These are phyloP conservation scores for Papilio polyxenes DNA, from an alignment of 1,140 invertebrate genomes.

Conservation along the genomic window DNA sequence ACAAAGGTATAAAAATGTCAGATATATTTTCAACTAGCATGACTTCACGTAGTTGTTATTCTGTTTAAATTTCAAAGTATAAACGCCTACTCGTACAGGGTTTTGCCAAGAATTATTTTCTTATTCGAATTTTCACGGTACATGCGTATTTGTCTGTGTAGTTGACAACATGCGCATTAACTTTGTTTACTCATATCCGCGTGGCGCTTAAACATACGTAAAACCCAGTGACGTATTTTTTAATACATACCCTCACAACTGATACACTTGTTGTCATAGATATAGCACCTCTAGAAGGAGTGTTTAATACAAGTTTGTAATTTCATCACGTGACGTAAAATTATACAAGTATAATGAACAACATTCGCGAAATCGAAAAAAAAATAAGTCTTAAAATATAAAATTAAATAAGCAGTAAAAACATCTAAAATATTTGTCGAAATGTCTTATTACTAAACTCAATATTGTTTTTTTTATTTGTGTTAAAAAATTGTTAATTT, in stretches of 20 bases:
- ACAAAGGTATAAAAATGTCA: neutral
- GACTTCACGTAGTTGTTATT: neutral
- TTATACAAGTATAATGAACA: no score
- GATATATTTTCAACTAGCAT: neutral
- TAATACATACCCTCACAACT: neutral
- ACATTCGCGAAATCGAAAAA: no score
- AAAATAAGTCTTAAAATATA: no score
- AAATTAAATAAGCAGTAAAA: no score
- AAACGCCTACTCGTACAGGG: neutral
- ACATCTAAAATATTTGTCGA: no score
- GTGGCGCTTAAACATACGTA: neutral
- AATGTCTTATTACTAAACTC: no score
- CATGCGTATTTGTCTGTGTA: conserved; percentile 12
- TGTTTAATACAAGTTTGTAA: no score
- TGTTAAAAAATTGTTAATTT: no score
- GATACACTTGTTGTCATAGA: no score
- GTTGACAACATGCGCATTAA: neutral
- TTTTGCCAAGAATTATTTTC: neutral
- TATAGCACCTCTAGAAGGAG: no score
- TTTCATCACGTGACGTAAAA: no score
- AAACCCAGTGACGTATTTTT: neutral
- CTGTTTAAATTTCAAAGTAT: neutral
- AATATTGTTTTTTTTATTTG: no score
- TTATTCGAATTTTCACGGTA: neutral
- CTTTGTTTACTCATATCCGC: conserved; percentile 46